Percentiles rank a stretch among this genome's conserved stretches.
These are phyloP conservation scores for Pemphigus obesinymphae DNA, from an alignment of 1,140 invertebrate species.

Conservation along the genomic window DNA sequence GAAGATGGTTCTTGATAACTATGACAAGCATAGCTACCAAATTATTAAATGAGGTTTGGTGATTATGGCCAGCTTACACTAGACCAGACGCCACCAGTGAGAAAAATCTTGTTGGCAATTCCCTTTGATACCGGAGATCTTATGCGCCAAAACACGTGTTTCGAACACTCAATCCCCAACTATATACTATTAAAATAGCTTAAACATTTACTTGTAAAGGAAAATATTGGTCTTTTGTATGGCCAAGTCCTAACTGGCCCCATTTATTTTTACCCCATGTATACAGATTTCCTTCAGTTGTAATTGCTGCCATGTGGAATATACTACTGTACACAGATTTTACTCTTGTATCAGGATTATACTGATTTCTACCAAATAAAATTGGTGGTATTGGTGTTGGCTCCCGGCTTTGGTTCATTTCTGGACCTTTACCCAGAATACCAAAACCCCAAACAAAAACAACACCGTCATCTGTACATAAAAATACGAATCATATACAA, in stretches of 20 bases:
- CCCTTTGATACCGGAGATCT: no score
- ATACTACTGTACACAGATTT: constrained; percentile 67
- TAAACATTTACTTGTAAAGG: constrained; percentile 75
- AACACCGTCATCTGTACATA: constrained; percentile 65
- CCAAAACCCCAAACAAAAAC: constrained; percentile 93
- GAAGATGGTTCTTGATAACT: no score
- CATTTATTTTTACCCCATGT: constrained; percentile 85
- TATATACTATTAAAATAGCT: no score
- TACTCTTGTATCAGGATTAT: constrained; percentile 65
- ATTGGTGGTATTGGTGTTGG: constrained; percentile 71
- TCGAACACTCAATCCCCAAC: no score
- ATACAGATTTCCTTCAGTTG: constrained; percentile 73
- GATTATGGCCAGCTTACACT: no score
- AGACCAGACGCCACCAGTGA: no score
- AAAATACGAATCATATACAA: constrained; percentile 37
- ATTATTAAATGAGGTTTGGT: no score
- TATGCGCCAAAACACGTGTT: no score
- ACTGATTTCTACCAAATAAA: constrained; percentile 80
- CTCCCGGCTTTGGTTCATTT: constrained; percentile 58
- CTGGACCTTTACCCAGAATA: constrained; percentile 80
- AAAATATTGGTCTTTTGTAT: constrained; percentile 76
- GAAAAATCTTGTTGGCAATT: no score
- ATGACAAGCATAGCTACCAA: no score
- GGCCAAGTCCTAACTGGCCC: constrained; percentile 76
- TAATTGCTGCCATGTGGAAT: constrained; percentile 74